phyloP scores from a whole-genome alignment of 1,140 invertebrate species.

The Dendrolimus punctatus region DNA sequence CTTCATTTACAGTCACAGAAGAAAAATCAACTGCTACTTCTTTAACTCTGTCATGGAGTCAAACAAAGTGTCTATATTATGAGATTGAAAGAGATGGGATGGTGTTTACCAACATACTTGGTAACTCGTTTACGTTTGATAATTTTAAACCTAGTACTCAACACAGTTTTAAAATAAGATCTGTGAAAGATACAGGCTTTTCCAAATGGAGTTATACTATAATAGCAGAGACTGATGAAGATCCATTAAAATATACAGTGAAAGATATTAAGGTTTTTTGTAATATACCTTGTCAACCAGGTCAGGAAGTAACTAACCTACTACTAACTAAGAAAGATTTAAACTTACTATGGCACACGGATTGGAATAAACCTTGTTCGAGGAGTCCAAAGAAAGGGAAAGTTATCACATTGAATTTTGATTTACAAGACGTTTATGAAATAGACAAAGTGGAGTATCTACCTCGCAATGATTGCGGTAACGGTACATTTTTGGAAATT shows the following conservation, averaged over 20 bases:
- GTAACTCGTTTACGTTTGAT: slow-evolving; percentile 32
- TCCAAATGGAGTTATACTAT: slow-evolving; percentile 48
- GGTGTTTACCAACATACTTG: slow-evolving; percentile 36
- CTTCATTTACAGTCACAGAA: slow-evolving; percentile 17
- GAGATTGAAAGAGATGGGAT: slow-evolving; percentile 51
- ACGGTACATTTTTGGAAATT: slow-evolving; percentile 40
- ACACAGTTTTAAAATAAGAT: slow-evolving; percentile 41
- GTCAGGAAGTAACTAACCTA: slow-evolving; percentile 33
- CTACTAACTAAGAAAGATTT: slow-evolving; percentile 26
- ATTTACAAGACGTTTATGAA: slow-evolving; percentile 36
- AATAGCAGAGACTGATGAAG: slow-evolving; percentile 17
- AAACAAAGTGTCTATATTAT: slow-evolving; percentile 18
- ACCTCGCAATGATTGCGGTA: slow-evolving; percentile 41
- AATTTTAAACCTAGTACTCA: slow-evolving; percentile 24
- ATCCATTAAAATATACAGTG: slow-evolving; percentile 25
- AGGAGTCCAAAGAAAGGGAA: slow-evolving; percentile 17
- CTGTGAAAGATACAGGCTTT: slow-evolving; percentile 21
- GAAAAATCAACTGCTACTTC: slow-evolving; percentile 20
- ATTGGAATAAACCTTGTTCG: slow-evolving; percentile 27
- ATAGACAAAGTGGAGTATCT: slow-evolving; percentile 40
- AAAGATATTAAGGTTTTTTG: slow-evolving; percentile 34
- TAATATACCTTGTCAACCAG: slow-evolving; percentile 39
- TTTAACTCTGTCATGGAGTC: slow-evolving; percentile 35
- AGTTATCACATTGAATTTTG: slow-evolving; percentile 30
- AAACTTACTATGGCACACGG: slow-evolving; percentile 41